Conservation (phyloP, 2,797 vertebrate species). For the Synanceia verrucosa region DNA sequence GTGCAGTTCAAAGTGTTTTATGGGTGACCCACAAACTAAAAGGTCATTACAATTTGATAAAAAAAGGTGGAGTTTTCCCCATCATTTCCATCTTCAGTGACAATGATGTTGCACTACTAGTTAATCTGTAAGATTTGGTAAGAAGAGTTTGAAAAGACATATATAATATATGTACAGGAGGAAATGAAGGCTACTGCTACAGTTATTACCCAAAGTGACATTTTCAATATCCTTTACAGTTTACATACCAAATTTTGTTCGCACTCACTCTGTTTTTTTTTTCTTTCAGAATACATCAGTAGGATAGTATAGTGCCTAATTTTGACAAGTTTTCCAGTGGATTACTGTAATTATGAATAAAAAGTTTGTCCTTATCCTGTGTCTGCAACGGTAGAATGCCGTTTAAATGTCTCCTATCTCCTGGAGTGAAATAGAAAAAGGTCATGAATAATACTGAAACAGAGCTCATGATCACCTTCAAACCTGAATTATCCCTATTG, state of each 20-base stretch:
- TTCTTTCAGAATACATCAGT: neutral
- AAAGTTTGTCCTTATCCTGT: conserved; percentile 8
- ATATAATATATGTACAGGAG: too few relatives aligned
- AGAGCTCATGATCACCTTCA: neutral
- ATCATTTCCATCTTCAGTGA: neutral
- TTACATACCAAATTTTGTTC: neutral
- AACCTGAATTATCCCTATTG: neutral
- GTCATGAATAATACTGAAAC: conserved; percentile 31
- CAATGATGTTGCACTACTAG: neutral
- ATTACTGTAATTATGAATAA: conserved; percentile 29
- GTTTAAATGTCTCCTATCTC: conserved; percentile 61
- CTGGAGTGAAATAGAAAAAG: conserved; percentile 47
- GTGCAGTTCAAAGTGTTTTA: conserved; percentile 10
- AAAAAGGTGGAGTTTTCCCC: neutral
- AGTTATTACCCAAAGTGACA: neutral
- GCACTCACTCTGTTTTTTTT: neutral
- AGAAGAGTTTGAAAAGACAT: neutral
- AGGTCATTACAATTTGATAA: neutral
- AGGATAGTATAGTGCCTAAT: too few relatives aligned
- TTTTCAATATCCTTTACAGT: neutral
- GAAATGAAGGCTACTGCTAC: neutral
- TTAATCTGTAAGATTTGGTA: too few relatives aligned
- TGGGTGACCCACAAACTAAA: neutral
- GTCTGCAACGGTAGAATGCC: conserved; percentile 26
- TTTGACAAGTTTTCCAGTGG: conserved; percentile 27